These are phyloP conservation scores for Xanthia icteritia DNA, from an alignment of 2,888 invertebrate species.

Conservation along the genomic window DNA sequence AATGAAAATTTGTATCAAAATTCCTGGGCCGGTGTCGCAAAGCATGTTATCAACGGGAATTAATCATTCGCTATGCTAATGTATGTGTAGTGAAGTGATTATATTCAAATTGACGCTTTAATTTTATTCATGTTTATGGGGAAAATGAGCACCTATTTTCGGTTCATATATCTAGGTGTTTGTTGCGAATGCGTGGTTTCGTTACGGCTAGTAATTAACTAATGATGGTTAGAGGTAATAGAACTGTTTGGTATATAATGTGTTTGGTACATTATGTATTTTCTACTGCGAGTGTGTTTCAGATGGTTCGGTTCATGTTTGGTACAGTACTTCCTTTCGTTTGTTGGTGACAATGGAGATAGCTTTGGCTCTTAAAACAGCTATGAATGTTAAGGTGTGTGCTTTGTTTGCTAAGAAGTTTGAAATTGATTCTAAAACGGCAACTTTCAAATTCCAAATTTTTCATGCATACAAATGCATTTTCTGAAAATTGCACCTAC, in stretches of 20 bases:
- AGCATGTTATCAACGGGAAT: constrained; percentile 81
- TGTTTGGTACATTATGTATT: background rate
- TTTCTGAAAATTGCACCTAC: too few relatives aligned
- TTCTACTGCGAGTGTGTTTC: background rate
- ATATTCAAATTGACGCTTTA: constrained; percentile 83
- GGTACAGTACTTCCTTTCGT: background rate
- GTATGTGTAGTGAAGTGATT: constrained; percentile 79
- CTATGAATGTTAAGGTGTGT: too few relatives aligned
- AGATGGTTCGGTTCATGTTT: background rate
- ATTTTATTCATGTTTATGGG: constrained; percentile 65
- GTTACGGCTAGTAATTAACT: constrained; percentile 52
- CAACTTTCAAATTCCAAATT: background rate
- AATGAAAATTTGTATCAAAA: constrained; percentile 69
- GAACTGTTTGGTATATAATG: constrained; percentile 19
- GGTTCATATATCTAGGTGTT: constrained; percentile 6
- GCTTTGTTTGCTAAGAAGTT: background rate
- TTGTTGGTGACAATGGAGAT: background rate
- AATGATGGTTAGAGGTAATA: constrained; percentile 55
- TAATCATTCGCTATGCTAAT: constrained; percentile 84
- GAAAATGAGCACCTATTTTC: constrained; percentile 56
- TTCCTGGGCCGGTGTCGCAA: constrained; percentile 66
- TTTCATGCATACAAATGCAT: too few relatives aligned
- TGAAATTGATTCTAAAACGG: background rate
- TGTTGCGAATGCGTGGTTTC: constrained; percentile 44
- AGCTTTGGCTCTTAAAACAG: background rate